Evolutionary conservation across 2,888 invertebrate genomes (phyloP), one percentile per base, ranked within the genome.

Genomic region (Tinea trinotella): DNA sequence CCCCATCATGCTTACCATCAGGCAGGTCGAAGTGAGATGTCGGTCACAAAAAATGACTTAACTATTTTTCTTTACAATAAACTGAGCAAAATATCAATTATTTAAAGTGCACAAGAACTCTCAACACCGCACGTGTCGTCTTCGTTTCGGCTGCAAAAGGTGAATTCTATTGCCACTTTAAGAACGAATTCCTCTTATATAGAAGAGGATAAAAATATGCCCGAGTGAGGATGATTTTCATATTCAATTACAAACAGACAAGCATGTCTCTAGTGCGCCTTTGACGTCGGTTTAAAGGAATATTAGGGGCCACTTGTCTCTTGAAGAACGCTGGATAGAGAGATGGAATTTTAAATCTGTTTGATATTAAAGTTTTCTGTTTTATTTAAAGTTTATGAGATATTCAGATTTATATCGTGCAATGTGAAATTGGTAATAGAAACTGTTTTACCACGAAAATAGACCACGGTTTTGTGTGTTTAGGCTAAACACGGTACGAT

Each of bases 161-260:
- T 46, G 15, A 19, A 46, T n/a, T 9, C 19, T 18, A 46, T 46
- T 46, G 46, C 46, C 46, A 46, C 46, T 46, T n/a, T 17, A 46
- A 46, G 40, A 15, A 15, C 13, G 40, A 46, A 9, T 19, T 46
- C 9, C 19, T 48, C 12, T 48, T 48, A n/a, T 7, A 17, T 48
- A 6, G 10, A 50, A 50, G 50, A 6, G 50, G 24, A 50, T 12
- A 50, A 50, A 50, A 24, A 24, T 50, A 24, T 50, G 24, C 50
- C n/a, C 15, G 10, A 50, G 24, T 19, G 50, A 19, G 24, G 24
- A 24, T 50, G 50, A 79, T 83, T 83, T 84, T 84, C 80, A 81
- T 83, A 82, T 84, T 83, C 81, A 82, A 84, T 84, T 84, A 82
- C 81, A 83, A 82, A 84, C 77, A 83, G 77, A 83, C 79, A 77